Conservation (phyloP, 2,888 invertebrate species). For the Platycheirus albimanus region DNA sequence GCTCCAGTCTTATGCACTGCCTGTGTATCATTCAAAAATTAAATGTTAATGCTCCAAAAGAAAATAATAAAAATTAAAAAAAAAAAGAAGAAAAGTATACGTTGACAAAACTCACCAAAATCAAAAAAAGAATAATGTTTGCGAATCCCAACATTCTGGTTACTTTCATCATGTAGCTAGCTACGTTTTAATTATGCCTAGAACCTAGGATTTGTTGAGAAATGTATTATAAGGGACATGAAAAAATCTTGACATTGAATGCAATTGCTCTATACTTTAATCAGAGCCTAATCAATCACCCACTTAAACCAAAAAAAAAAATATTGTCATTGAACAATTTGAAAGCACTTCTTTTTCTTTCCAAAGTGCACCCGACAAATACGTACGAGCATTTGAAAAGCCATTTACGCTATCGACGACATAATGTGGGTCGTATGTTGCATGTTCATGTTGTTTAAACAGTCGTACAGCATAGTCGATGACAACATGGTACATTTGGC, state of each 20-base stretch:
- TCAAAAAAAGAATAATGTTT: conserved; percentile 56
- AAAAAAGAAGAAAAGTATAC: too few species aligned
- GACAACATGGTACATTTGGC: conserved; percentile 34
- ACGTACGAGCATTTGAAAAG: conserved; percentile 62
- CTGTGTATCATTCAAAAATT: conserved; percentile 70
- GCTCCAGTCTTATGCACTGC: conserved; percentile 79
- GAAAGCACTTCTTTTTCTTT: conserved; percentile 35
- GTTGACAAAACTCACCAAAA: conserved; percentile 67
- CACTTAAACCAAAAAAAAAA: conserved; percentile 38
- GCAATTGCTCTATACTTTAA: conserved; percentile 44
- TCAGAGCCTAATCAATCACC: conserved; percentile 33
- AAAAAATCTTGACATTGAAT: conserved; percentile 40
- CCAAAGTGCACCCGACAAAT: conserved; percentile 25
- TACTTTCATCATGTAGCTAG: conserved; percentile 18
- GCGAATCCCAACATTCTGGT: conserved; percentile 28
- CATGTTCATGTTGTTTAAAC: background rate
- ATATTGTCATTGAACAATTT: conserved; percentile 45
- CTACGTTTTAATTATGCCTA: conserved; percentile 36
- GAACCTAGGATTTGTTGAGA: conserved; percentile 2
- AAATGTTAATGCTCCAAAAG: too few species aligned
- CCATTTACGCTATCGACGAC: conserved; percentile 50
- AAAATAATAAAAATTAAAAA: too few species aligned
- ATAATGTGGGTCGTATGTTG: conserved; percentile 62
- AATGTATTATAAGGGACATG: conserved; percentile 10
- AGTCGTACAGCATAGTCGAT: conserved; percentile 4